Evolutionary conservation across 2,113 vertebrate genomes (phyloP).

Genomic region (Triplophysa dalaica): DNA sequence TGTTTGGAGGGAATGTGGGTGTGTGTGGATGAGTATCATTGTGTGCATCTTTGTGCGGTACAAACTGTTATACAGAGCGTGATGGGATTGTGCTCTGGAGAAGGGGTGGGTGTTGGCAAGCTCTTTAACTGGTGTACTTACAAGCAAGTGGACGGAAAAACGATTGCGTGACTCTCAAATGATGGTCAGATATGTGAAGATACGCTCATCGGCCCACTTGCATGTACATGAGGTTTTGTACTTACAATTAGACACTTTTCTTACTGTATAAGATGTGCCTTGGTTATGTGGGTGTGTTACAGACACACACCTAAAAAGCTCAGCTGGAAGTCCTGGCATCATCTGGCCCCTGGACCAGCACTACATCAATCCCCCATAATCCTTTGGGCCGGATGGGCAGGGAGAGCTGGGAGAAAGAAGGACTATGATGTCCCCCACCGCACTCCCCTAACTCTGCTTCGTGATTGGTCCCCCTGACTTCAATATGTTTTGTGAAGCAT

Average conservation of each 20-base stretch:
- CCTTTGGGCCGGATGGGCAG: constrained; percentile 52
- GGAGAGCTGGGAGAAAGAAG: constrained; percentile 46
- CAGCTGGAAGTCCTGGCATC: constrained; percentile 66
- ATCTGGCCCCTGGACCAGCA: constrained; percentile 52
- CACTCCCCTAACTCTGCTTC: constrained; percentile 45
- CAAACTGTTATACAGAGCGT: constrained; percentile 38
- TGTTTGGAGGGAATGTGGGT: constrained; percentile 66
- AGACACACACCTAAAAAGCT: constrained; percentile 62
- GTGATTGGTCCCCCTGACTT: constrained; percentile 54
- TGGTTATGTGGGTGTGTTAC: not conserved
- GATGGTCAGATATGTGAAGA: constrained; percentile 36
- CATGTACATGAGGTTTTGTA: not conserved
- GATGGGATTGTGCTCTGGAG: constrained; percentile 39
- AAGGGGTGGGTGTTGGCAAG: constrained; percentile 44
- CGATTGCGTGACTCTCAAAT: constrained; percentile 36
- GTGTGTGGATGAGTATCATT: constrained; percentile 44
- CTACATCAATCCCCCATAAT: constrained; percentile 71
- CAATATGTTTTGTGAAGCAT: constrained; percentile 59
- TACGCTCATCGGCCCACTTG: not conserved
- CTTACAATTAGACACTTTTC: not conserved
- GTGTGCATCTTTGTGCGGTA: constrained; percentile 48
- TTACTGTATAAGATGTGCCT: not conserved
- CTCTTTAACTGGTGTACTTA: constrained; percentile 47
- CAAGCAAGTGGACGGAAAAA: constrained; percentile 30
- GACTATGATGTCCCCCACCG: constrained; percentile 46